Evolutionary conservation across 2,888 invertebrate species (phyloP).

Genomic region (Melanchra persicariae): DNA sequence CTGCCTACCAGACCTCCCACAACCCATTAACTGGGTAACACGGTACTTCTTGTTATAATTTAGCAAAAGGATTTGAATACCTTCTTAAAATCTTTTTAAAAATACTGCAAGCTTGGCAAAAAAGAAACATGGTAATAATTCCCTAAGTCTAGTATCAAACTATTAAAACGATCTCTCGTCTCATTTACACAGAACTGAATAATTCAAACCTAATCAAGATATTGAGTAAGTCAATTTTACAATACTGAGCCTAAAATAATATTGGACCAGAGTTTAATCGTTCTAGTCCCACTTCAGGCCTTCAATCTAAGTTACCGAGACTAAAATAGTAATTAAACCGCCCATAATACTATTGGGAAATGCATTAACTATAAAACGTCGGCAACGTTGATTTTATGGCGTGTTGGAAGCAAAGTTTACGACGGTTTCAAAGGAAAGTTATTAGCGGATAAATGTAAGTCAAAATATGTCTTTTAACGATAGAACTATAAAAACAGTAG

Average conservation of each 20-base stretch:
- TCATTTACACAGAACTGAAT: not conserved
- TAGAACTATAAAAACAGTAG: slow-evolving; percentile 12
- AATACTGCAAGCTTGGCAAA: too few species aligned
- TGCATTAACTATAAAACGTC: slow-evolving; percentile 18
- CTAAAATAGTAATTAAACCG: slow-evolving; percentile 42
- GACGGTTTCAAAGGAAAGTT: slow-evolving; percentile 29
- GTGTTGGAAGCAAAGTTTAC: slow-evolving; percentile 30
- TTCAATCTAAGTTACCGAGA: slow-evolving; percentile 34
- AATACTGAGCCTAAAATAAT: slow-evolving; percentile 38
- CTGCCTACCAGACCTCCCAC: too few species aligned
- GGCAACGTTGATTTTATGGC: slow-evolving; percentile 43
- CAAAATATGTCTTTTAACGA: slow-evolving; percentile 30
- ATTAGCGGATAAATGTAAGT: slow-evolving; percentile 33
- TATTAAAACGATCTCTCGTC: not conserved
- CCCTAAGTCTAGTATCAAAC: too few species aligned
- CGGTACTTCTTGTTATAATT: too few species aligned
- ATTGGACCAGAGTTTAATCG: slow-evolving; percentile 17
- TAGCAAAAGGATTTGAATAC: too few species aligned
- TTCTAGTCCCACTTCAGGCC: slow-evolving; percentile 11
- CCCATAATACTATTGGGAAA: slow-evolving; percentile 18
- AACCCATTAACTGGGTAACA: too few species aligned
- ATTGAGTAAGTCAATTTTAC: not conserved
- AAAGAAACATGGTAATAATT: too few species aligned
- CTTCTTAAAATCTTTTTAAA: too few species aligned
- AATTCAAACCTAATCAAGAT: slow-evolving; percentile 4